These are phyloP conservation scores for Probosciger aterrimus DNA, from an alignment of 2,113 vertebrate genomes.

Conservation along the genomic window DNA sequence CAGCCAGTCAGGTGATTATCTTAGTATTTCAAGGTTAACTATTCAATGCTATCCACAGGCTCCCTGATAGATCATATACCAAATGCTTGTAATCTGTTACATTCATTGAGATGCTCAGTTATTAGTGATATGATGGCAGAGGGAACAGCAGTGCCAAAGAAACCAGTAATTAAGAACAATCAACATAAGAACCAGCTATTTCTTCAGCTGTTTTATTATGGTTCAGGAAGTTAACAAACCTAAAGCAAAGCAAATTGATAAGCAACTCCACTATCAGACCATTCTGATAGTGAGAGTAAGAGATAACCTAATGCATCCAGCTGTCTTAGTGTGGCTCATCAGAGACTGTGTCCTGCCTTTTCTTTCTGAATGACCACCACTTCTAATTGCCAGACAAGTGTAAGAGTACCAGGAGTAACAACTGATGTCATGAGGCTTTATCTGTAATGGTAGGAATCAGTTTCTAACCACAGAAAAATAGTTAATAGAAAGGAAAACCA, in stretches of 20 bases:
- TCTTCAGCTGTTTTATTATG: neutral
- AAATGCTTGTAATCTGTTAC: rapidly evolving
- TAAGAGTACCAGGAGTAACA: neutral
- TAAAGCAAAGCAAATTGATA: neutral
- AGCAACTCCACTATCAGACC: neutral
- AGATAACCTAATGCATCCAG: neutral
- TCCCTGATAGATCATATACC: neutral
- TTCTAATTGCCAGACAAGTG: neutral
- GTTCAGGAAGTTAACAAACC: neutral
- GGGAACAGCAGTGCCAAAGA: neutral
- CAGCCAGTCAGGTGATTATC: neutral
- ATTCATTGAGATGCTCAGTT: neutral
- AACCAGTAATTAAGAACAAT: neutral
- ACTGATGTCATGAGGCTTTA: neutral
- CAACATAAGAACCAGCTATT: neutral
- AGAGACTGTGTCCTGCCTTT: neutral
- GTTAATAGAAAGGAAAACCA: neutral
- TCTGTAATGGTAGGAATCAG: neutral
- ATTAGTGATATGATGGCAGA: neutral
- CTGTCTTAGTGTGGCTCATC: neutral
- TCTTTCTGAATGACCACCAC: neutral
- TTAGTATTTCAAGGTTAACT: neutral
- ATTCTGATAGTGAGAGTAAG: neutral
- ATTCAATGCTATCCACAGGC: neutral
- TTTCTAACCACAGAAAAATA: neutral